phyloP scores from a whole-genome alignment of 2,113 vertebrate species.

The Anas platyrhynchos region DNA sequence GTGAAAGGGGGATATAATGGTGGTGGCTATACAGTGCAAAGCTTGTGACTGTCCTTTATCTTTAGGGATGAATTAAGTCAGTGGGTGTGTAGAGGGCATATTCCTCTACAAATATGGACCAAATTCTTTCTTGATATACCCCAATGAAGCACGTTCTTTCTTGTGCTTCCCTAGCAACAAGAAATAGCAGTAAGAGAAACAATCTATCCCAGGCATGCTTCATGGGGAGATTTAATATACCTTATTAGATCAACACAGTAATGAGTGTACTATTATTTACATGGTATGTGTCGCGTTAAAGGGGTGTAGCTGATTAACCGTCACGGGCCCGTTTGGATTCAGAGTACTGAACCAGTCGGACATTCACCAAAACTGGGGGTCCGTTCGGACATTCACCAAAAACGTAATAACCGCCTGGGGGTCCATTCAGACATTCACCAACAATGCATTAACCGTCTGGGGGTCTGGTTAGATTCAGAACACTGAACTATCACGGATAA shows the following conservation, averaged over 20 bases:
- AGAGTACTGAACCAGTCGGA: too few species aligned
- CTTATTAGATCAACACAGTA: background rate
- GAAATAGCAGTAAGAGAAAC: background rate
- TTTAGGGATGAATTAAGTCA: background rate
- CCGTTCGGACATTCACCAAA: too few species aligned
- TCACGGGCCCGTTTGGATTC: too few species aligned
- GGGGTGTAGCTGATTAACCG: too few species aligned
- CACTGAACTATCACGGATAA: too few species aligned
- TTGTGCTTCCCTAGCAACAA: background rate
- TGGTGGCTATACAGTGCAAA: background rate
- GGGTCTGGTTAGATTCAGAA: too few species aligned
- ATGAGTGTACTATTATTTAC: background rate
- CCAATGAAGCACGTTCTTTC: background rate
- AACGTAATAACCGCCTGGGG: too few species aligned
- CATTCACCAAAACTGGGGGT: too few species aligned
- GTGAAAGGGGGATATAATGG: background rate
- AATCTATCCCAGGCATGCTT: background rate
- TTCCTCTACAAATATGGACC: too few species aligned
- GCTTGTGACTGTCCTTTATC: background rate
- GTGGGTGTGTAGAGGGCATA: background rate
- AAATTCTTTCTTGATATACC: background rate
- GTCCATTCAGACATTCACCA: too few species aligned
- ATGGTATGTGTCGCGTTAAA: too few species aligned
- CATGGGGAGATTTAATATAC: background rate
- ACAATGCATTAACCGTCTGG: too few species aligned